Evolutionary conservation across 2,888 invertebrate genomes (phyloP).

Genomic region (Chalcis sispes): DNA sequence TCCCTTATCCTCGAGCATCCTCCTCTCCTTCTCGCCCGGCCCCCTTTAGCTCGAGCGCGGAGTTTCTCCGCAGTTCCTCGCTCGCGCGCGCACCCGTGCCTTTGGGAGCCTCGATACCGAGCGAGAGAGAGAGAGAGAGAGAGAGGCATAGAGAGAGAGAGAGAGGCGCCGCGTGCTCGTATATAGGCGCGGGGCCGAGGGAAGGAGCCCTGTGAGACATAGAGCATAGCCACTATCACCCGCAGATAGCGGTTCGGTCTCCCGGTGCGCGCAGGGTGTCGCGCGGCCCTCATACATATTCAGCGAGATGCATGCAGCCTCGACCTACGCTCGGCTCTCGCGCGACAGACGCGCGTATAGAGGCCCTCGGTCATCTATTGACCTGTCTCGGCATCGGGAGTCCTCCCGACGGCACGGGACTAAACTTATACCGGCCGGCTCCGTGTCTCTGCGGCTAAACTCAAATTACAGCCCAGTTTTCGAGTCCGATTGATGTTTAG

Average conservation of each 20-base stretch:
- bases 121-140: not conserved
- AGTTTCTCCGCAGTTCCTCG: constrained; percentile 52
- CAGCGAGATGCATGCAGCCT: constrained; percentile 80
- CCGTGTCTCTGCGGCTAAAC: constrained; percentile 62
- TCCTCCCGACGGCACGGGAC: constrained; percentile 63
- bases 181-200: constrained; percentile 9
- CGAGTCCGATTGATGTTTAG: constrained; percentile 75
- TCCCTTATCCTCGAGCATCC: too few relatives aligned
- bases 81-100: constrained; percentile 45
- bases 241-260: constrained; percentile 74
- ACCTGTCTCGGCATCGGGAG: constrained; percentile 66
- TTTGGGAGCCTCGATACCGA: constrained; percentile 34
- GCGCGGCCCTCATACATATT: constrained; percentile 80
- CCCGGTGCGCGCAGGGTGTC: constrained; percentile 74
- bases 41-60: constrained; percentile 55
- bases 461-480: constrained; percentile 75
- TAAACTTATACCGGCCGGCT: constrained; percentile 67
- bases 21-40: constrained; percentile 61
- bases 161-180: not conserved
- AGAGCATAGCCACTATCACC: constrained; percentile 75
- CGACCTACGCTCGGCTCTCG: constrained; percentile 62
- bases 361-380: constrained; percentile 71
- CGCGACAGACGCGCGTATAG: not conserved
- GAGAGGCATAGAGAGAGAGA: constrained; percentile 23
- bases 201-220: constrained; percentile 71